These are phyloP conservation scores for Lamellibrachia satsuma DNA, from an alignment of 2,888 invertebrate genomes.

Conservation along the genomic window DNA sequence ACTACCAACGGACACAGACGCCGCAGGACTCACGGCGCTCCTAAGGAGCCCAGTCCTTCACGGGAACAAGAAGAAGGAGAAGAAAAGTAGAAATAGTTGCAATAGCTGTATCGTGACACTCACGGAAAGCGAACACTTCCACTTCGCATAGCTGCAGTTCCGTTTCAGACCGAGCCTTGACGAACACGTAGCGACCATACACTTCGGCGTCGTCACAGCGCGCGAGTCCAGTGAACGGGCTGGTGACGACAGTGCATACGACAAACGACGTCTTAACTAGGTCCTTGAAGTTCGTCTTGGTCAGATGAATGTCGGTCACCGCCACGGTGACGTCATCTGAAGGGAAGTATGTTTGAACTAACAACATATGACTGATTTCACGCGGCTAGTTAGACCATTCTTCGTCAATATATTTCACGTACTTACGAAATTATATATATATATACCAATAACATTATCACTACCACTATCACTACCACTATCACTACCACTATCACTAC, in stretches of 20 bases:
- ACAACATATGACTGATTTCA: background rate
- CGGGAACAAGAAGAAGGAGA: too few relatives aligned
- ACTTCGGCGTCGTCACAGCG: background rate
- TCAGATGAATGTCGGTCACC: background rate
- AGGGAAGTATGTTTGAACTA: background rate
- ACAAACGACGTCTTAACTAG: background rate
- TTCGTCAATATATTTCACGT: too few relatives aligned
- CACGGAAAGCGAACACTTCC: constrained; percentile 12
- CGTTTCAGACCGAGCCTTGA: constrained; percentile 1
- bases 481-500: too few relatives aligned
- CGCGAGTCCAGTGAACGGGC: background rate
- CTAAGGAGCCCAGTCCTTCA: too few relatives aligned
- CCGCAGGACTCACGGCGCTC: too few relatives aligned
- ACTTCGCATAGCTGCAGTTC: background rate
- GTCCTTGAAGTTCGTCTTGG: background rate
- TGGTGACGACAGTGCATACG: background rate
- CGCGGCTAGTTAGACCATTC: too few relatives aligned
- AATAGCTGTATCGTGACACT: background rate
- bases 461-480: too few relatives aligned
- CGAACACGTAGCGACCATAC: background rate
- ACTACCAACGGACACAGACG: too few relatives aligned
- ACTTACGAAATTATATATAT: too few relatives aligned
- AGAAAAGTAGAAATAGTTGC: too few relatives aligned
- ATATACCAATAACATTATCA: too few relatives aligned
- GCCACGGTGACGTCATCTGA: background rate